Conservation (phyloP, 2,888 invertebrate genomes). For the Apoderus coryli region DNA sequence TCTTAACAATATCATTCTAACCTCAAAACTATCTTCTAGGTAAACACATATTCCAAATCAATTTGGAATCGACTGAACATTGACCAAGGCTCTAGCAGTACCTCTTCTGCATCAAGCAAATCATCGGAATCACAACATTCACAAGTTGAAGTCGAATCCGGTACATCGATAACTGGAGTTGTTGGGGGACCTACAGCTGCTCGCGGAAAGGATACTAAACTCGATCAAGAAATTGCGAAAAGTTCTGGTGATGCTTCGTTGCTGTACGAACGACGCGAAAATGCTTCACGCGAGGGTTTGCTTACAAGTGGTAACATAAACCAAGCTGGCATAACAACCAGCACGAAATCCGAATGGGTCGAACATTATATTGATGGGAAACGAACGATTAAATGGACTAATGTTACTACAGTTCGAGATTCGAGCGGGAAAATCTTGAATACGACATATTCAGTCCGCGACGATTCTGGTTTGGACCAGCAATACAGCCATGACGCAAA, state of each 20-base stretch:
- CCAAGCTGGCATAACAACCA: slow-evolving; percentile 12
- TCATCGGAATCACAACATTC: no score
- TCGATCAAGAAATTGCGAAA: slow-evolving; percentile 17
- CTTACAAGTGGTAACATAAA: slow-evolving; percentile 10
- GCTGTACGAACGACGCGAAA: slow-evolving; percentile 15
- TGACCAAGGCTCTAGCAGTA: slow-evolving; percentile 18
- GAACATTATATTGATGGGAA: slow-evolving; percentile 15
- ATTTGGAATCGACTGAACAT: slow-evolving; percentile 27
- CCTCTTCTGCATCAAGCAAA: no score
- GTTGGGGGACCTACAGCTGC: slow-evolving; percentile 13
- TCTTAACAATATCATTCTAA: no score
- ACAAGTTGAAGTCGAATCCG: slow-evolving; percentile 16
- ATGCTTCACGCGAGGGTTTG: slow-evolving; percentile 5
- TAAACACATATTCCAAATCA: slow-evolving; percentile 28
- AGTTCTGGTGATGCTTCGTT: slow-evolving; percentile 16
- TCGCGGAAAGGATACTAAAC: slow-evolving; percentile 8
- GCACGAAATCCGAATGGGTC: slow-evolving; percentile 14
- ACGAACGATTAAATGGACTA: slow-evolving; percentile 18
- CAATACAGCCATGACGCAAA: background rate
- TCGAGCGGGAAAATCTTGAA: slow-evolving; percentile 20
- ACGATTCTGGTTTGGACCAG: slow-evolving; percentile 8
- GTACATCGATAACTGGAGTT: slow-evolving; percentile 10
- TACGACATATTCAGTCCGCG: slow-evolving; percentile 15
- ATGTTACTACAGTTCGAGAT: slow-evolving; percentile 21
- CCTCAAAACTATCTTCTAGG: no score